Evolutionary conservation across 2,888 invertebrate species (phyloP).

Genomic region (Linyphia triangularis): DNA sequence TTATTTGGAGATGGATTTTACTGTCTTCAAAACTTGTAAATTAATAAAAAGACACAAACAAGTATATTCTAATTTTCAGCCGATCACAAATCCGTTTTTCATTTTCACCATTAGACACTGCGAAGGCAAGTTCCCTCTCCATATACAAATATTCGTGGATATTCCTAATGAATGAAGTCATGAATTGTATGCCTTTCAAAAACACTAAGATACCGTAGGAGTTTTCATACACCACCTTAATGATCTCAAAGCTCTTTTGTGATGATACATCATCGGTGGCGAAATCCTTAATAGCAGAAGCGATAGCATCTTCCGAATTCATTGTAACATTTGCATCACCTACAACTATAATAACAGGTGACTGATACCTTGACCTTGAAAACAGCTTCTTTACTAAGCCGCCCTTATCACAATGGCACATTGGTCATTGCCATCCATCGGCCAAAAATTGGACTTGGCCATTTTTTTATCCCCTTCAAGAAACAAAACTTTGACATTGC

Average conservation of each 20-base stretch:
- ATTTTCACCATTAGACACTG: no score
- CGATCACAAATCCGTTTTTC: no score
- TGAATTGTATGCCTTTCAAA: no score
- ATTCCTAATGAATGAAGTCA: background rate
- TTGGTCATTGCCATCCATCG: conserved; percentile 51
- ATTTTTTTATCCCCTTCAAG: conserved; percentile 17
- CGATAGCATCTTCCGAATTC: background rate
- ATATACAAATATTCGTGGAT: no score
- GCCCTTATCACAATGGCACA: conserved; percentile 40
- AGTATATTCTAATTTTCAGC: no score
- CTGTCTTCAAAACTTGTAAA: no score
- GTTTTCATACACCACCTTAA: background rate
- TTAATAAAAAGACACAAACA: no score
- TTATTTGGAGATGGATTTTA: no score
- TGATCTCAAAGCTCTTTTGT: background rate
- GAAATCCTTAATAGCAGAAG: background rate
- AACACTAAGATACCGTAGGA: background rate
- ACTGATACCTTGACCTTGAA: conserved; percentile 36
- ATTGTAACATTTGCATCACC: background rate
- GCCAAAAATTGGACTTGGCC: conserved; percentile 15
- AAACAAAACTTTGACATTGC: background rate
- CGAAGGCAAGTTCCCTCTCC: no score
- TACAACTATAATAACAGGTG: conserved; percentile 14
- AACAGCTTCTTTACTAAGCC: background rate
- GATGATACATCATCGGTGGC: background rate